Evolutionary conservation across 2,113 vertebrate genomes (phyloP).

Genomic region (Hepsetus odoe): DNA sequence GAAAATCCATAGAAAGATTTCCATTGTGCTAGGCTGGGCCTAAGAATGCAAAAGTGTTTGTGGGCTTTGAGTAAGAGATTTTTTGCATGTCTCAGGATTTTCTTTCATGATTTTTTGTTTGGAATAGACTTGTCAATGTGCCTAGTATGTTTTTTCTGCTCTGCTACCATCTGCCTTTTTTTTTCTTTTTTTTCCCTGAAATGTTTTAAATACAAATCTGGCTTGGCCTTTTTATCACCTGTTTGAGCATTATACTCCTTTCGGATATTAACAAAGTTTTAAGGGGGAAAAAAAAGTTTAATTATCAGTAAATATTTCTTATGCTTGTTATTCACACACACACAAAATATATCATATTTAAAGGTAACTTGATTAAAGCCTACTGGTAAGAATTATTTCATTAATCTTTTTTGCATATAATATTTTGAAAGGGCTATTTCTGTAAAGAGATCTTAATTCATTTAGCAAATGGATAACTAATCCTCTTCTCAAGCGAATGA

Average conservation of each 20-base stretch:
- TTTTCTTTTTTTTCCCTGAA: neutral
- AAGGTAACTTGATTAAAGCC: conserved; percentile 5
- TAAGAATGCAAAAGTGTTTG: conserved; percentile 2
- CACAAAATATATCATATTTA: neutral
- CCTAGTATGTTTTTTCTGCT: neutral
- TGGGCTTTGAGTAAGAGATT: neutral
- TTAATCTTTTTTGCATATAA: conserved; percentile 64
- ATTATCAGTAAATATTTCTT: too few species aligned
- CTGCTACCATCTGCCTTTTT: neutral
- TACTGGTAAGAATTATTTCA: conserved; percentile 48
- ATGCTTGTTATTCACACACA: neutral
- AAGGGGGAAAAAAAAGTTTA: neutral
- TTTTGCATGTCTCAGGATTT: conserved; percentile 22
- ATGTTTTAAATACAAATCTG: conserved; percentile 7
- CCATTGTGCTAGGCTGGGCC: neutral
- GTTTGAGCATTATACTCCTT: neutral
- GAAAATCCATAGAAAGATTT: conserved; percentile 22
- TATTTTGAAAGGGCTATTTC: conserved; percentile 71
- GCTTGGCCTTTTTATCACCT: conserved; percentile 23
- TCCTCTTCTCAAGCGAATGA: conserved; percentile 76
- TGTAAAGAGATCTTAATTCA: conserved; percentile 70
- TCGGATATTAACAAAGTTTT: neutral
- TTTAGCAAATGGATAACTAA: conserved; percentile 78
- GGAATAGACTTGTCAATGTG: conserved; percentile 18
- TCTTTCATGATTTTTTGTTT: neutral